phyloP scores from a whole-genome alignment of 2,888 invertebrate genomes.

The Cephus pulcher region DNA sequence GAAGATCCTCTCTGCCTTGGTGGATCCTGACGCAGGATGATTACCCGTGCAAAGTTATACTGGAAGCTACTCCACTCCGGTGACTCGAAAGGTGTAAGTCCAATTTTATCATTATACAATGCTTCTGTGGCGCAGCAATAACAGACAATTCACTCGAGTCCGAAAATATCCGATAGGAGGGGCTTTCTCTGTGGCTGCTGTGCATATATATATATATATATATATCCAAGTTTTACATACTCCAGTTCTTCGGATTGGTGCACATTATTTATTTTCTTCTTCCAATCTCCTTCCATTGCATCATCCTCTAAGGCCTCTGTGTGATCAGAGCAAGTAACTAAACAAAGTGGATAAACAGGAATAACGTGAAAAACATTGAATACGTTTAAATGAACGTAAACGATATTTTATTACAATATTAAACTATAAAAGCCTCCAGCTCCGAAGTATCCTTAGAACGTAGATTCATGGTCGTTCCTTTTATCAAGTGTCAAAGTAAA shows the following conservation, averaged over 20 bases:
- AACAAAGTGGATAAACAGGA: neutral
- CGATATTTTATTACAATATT: neutral
- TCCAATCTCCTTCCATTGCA: neutral
- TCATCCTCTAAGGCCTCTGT: neutral
- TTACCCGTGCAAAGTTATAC: conserved; percentile 52
- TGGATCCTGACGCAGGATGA: conserved; percentile 35
- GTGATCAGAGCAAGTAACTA: neutral
- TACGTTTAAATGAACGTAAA: neutral
- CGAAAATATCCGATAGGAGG: neutral
- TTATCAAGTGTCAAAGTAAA: neutral
- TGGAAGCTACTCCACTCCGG: conserved; percentile 52
- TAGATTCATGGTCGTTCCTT: neutral
- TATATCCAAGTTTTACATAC: neutral
- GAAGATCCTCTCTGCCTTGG: neutral
- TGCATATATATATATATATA: neutral
- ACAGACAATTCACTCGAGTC: neutral
- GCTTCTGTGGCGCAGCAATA: neutral
- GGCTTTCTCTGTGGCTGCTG: no score
- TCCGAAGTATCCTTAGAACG: no score
- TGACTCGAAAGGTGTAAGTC: conserved; percentile 56
- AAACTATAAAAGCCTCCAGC: no score
- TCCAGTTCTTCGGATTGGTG: neutral
- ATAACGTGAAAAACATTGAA: neutral
- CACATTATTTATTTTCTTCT: neutral
- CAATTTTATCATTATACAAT: neutral